These are phyloP conservation scores for Lepidurus arcticus DNA, from an alignment of 1,140 invertebrate species.

Conservation along the genomic window DNA sequence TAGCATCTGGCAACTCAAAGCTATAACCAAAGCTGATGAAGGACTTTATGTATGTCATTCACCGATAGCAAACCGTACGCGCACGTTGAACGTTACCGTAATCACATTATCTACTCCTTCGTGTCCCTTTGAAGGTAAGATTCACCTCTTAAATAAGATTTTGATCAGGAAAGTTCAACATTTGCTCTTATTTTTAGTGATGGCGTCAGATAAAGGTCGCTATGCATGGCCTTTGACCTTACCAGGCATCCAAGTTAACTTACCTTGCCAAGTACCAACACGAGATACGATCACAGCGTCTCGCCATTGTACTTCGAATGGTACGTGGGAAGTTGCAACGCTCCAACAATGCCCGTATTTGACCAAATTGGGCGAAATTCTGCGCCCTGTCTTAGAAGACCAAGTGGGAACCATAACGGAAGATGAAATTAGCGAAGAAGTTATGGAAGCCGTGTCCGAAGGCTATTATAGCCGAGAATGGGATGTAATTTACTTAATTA, in stretches of 20 bases:
- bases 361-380: conserved; percentile 5
- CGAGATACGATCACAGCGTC: conserved; percentile 3
- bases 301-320: background rate
- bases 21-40: background rate
- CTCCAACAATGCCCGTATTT: background rate
- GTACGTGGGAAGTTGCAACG: background rate
- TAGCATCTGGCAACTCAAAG: background rate
- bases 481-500: conserved; percentile 2
- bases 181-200: background rate
- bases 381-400: background rate
- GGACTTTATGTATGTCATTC: background rate
- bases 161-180: background rate
- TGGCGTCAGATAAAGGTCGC: conserved; percentile 1
- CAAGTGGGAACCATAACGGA: background rate
- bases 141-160: background rate
- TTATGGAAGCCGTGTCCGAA: background rate
- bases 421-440: background rate
- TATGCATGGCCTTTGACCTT: background rate
- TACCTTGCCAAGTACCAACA: background rate
- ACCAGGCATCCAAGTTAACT: background rate
- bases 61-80: background rate
- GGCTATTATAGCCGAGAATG: background rate
- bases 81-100: background rate
- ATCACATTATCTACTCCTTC: background rate
- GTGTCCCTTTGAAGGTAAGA: background rate